Conservation (phyloP, 2,797 vertebrate species). For the Myotis vivesi region DNA sequence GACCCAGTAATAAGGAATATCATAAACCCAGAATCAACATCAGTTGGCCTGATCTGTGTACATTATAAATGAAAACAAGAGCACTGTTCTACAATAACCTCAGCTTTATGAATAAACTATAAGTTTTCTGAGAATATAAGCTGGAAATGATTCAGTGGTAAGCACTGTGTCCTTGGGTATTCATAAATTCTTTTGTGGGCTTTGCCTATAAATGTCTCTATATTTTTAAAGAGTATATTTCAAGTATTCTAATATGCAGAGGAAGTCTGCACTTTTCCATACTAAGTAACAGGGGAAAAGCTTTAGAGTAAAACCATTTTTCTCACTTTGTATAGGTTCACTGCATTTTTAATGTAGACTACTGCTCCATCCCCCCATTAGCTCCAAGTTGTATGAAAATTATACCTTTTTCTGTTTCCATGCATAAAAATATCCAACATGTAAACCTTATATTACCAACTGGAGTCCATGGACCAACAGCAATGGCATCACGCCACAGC, state of each 20-base stretch:
- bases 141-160: constrained; percentile 53
- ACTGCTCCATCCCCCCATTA: neutral
- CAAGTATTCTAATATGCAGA: neutral
- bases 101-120: constrained; percentile 52
- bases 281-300: neutral
- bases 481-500: neutral
- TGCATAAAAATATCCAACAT: constrained; percentile 17
- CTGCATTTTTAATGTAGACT: constrained; percentile 22
- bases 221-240: constrained; percentile 47
- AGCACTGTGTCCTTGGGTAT: neutral
- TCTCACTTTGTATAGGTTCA: neutral
- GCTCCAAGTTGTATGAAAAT: neutral
- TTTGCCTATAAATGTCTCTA: constrained; percentile 45
- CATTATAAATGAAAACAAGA: constrained; percentile 50
- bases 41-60: neutral
- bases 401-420: neutral
- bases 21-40: neutral
- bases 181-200: constrained; percentile 43
- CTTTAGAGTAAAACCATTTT: neutral
- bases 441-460: neutral
- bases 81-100: neutral
- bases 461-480: neutral
- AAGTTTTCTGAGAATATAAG: constrained; percentile 54
- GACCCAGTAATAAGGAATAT: neutral
- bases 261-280: neutral